Evolutionary conservation across 2,113 vertebrate species (phyloP), one percentile per base, ranked within the genome.

Genomic region (Copsychus sechellarum): DNA sequence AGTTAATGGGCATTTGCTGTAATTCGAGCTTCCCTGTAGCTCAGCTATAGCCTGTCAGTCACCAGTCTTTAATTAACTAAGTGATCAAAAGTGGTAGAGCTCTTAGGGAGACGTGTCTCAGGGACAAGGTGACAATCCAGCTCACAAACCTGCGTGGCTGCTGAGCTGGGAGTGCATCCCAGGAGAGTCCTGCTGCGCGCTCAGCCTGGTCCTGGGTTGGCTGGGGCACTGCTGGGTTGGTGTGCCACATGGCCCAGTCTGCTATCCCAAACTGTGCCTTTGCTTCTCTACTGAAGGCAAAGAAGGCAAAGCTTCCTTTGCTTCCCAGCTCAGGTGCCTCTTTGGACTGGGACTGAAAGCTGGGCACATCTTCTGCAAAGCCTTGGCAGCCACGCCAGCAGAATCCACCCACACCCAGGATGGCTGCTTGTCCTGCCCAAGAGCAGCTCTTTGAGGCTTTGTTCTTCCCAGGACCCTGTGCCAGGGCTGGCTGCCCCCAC

Each of bases 331-430:
- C 3, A 0, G 48, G 20, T 48, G 48, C 36, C 38, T 36, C 14
- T 51, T 45, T 56, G 78, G n/a, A 33, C 24, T 9, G 14, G 6
- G 13, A 5, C 48, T 53, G 24, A 36, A 80, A 81, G 50, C 45
- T 53, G 7, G 17, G 7, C n/a, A n/a, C 19, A 4, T 36, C 26
- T 79, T 74, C 36, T 65, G 64, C 74, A 20, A 24, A 54, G 25
- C 18, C 45, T 38, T 43, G 43, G 21, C 56, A 33, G 8, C 23
- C 12, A 13, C 0, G 0, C 20, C 26, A 36, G 40, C 48, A 26
- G 33, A 76, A 36, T 25, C 14, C 45, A 13, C 40, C 15, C 7
- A 3, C 45, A 22, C 25, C 4, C 5, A 12, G 72, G 8, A 24
- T 1, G 1, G 29, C 9, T 45, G 31, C 57, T 82, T 48, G 22